Percentiles rank a stretch among this genome's conserved stretches.
Conservation (phyloP, 2,888 invertebrate species). For the Anarsia innoxiella region DNA sequence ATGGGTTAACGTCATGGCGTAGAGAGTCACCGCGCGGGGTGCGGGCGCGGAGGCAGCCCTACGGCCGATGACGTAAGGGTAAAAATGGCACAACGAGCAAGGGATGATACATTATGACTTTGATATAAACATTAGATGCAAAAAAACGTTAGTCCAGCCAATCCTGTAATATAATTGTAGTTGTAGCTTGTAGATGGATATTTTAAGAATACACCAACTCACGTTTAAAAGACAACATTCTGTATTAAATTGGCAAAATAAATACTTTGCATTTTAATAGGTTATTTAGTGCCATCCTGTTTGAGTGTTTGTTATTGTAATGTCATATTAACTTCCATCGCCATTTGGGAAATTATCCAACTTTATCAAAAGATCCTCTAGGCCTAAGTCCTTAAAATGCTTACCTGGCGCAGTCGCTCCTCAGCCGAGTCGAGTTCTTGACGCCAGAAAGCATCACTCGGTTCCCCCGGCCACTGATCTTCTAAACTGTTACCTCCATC, state of each 20-base stretch:
- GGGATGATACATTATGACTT: slow-evolving; percentile 37
- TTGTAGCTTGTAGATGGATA: no score
- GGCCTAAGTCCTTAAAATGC: no score
- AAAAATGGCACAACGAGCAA: slow-evolving; percentile 73
- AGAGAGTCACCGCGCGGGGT: slow-evolving; percentile 53
- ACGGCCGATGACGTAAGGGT: slow-evolving; percentile 27
- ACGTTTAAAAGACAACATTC: no score
- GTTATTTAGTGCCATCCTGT: no score
- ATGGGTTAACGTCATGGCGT: slow-evolving; percentile 26
- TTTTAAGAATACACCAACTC: no score
- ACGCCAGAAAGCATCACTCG: slow-evolving; percentile 72
- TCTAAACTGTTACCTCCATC: slow-evolving; percentile 62
- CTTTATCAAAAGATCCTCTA: no score
- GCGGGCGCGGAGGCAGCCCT: slow-evolving; percentile 47
- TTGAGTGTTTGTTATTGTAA: no score
- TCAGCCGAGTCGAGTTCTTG: slow-evolving; percentile 67
- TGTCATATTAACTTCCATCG: no score
- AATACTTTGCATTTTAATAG: no score
- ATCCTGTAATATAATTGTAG: slow-evolving; percentile 48
- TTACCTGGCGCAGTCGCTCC: slow-evolving; percentile 67
- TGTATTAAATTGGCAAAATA: no score
- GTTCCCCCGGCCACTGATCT: slow-evolving; percentile 71
- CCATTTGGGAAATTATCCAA: no score
- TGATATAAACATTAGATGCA: slow-evolving; percentile 32
- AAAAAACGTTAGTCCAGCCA: slow-evolving; percentile 66